These are phyloP conservation scores for Amazonetta brasiliensis DNA, from an alignment of 2,797 vertebrate species.

Conservation along the genomic window DNA sequence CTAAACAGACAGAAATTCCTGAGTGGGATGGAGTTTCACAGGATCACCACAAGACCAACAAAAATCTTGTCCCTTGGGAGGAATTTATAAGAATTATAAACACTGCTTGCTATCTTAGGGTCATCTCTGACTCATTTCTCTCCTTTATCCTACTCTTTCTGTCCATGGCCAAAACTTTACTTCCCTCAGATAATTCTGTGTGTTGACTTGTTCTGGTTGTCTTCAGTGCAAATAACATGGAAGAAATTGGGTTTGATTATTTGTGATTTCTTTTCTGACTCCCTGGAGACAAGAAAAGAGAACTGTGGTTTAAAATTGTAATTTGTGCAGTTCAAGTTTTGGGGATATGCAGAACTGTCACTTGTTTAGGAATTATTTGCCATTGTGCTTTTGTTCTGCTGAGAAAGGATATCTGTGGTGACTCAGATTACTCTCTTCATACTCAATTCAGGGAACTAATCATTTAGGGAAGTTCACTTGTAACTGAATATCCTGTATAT, in stretches of 20 bases:
- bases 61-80: constrained; percentile 27
- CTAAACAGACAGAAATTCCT: constrained; percentile 5
- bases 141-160: constrained; percentile 30
- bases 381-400: neutral
- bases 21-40: neutral
- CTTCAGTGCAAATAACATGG: constrained; percentile 1
- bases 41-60: neutral
- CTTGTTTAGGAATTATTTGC: neutral
- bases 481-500: neutral
- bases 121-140: constrained; percentile 66
- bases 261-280: neutral
- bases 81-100: constrained; percentile 63
- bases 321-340: neutral
- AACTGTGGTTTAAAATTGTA: neutral
- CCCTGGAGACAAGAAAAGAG: neutral
- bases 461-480: neutral
- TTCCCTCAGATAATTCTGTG: constrained; percentile 23
- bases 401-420: neutral
- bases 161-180: neutral
- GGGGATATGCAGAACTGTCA: neutral
- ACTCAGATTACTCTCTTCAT: neutral
- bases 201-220: constrained; percentile 35
- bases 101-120: constrained; percentile 36
- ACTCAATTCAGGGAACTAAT: neutral
- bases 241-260: neutral